A percentile compares a stretch with the other conserved stretches of the same genome.
Evolutionary conservation across 2,113 vertebrate genomes (phyloP).

Genomic region (Chlamydotis undulata): DNA sequence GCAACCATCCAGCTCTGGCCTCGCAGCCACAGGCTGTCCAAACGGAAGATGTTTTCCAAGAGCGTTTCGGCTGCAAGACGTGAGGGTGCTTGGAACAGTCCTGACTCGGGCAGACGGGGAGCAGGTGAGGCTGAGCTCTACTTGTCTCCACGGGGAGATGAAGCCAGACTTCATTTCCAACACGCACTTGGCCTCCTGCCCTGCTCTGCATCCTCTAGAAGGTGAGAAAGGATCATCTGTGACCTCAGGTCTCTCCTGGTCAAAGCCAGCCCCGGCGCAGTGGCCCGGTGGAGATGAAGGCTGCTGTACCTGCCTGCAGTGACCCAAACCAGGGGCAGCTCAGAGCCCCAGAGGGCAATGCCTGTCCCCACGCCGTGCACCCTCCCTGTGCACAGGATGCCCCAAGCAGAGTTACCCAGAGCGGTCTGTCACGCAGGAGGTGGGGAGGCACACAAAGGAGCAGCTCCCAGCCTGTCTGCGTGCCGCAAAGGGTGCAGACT

Average conservation of each 20-base stretch:
- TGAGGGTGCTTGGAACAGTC: no score
- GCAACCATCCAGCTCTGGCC: neutral
- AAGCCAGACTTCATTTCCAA: neutral
- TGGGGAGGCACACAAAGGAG: neutral
- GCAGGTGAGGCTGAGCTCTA: neutral
- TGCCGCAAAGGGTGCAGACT: neutral
- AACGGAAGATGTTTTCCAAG: neutral
- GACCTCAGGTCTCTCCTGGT: neutral
- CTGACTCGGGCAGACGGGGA: neutral
- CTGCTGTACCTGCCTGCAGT: neutral
- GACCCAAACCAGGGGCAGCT: neutral
- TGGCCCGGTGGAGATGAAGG: neutral
- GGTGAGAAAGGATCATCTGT: neutral
- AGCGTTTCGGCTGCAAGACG: no score
- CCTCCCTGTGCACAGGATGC: neutral
- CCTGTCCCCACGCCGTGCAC: rapidly evolving
- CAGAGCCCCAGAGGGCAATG: neutral
- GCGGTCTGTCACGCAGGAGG: neutral
- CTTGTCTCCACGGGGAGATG: neutral
- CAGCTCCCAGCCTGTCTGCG: neutral
- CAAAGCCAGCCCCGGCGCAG: neutral
- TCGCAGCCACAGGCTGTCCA: neutral
- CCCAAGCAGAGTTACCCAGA: neutral
- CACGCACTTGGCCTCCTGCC: neutral
- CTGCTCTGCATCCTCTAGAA: neutral